Conservation (phyloP, 2,888 invertebrate species). For the Luperina testacea region DNA sequence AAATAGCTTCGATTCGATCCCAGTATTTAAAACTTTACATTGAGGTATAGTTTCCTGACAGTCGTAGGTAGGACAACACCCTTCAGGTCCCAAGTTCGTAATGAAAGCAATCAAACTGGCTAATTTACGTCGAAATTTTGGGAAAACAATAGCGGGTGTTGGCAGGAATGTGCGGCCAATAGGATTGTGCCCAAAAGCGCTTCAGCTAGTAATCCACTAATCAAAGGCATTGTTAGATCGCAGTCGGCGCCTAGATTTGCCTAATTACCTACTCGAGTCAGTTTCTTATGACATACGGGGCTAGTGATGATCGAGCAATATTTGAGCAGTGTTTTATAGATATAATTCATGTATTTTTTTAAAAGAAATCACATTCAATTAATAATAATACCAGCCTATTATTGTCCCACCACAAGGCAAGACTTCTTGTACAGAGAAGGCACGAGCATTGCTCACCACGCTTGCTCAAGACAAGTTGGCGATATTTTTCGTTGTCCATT, state of each 20-base stretch:
- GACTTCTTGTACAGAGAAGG: background rate
- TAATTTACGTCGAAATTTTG: conserved; percentile 35
- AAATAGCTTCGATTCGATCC: conserved; percentile 1
- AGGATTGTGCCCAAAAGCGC: conserved; percentile 60
- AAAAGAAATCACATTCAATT: background rate
- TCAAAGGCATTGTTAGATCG: conserved; percentile 77
- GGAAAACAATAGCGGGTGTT: conserved; percentile 47
- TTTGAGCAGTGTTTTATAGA: background rate
- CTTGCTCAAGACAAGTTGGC: background rate
- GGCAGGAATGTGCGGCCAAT: conserved; percentile 41
- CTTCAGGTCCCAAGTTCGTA: conserved; percentile 35
- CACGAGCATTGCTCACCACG: background rate
- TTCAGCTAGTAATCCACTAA: conserved; percentile 76
- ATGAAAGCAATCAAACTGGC: conserved; percentile 25
- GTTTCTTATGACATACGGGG: conserved; percentile 57
- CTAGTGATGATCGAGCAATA: background rate
- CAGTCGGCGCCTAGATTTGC: conserved; percentile 77
- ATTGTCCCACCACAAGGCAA: background rate
- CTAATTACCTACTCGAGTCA: conserved; percentile 77
- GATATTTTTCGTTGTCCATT: background rate
- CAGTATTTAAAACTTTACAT: conserved; percentile 6
- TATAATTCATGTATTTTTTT: background rate
- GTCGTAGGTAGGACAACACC: background rate
- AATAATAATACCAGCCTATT: background rate
- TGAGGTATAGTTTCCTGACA: conserved; percentile 14